Evolutionary conservation across 2,797 vertebrate species (phyloP), one percentile per base, ranked within the genome.

Genomic region (Hydrolagus colliei): DNA sequence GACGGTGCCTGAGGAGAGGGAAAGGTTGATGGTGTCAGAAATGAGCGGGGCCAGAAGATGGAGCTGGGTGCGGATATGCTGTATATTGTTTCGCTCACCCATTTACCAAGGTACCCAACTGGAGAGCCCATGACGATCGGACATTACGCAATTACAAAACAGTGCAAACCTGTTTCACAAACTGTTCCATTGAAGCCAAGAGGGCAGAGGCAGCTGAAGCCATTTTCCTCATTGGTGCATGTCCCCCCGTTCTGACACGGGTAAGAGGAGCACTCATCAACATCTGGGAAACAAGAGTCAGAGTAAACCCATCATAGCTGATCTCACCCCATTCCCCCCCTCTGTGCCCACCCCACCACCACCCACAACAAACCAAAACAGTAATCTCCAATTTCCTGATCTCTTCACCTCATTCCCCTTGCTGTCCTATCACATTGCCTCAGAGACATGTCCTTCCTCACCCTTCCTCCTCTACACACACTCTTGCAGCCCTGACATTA

Each of bases 241-340:
- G 94, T 94, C 72, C 95, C 97, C 87, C 94, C 95, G 0, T 97
- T 98, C 90, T 94, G 95, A 92, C 98, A 99, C 0, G 97, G 97
- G 20, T 91, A 88, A 71, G 97, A 98, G 61, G 93, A 93, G 86
- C 97, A 99, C 88, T 97, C 96, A 0, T 98, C 90, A 87, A 98
- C 95, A 88, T 98, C 97, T 99, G 91, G 61, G 92, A 93, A 68
- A 89, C 0, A 88, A 1, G 62, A 65, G 5, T 72, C 59, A 62
- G 61, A 9, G 86, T 20, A 82, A 9, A 52, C 62, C n/a, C 78
- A 35, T 63, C 14, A 80, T 65, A 16, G 62, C 12, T 0, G n/a
- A 59, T 10, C 4, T 78, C 20, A 59, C n/a, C 35, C 9, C 6
- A 76, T 52, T 52, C 13, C 32, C 73, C 13, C 7, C n/a, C 8